A percentile compares a stretch with the other conserved stretches of the same genome.
phyloP scores from a whole-genome alignment of 2,888 invertebrate genomes.

The Ichneumoninae sp. region DNA sequence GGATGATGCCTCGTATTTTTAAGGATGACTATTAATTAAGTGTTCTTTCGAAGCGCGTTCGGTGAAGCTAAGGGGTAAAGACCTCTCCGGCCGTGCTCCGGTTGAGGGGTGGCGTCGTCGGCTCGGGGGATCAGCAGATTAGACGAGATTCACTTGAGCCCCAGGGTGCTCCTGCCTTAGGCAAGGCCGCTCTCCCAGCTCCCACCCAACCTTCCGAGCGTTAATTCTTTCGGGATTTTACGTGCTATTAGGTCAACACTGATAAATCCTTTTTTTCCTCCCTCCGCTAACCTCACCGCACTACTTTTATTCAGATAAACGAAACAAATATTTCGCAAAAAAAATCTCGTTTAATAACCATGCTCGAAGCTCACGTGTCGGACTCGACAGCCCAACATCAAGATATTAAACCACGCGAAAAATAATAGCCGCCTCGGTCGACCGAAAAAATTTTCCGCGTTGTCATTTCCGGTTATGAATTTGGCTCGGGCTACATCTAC shows the following conservation, averaged over 20 bases:
- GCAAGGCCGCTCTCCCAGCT: slow-evolving; percentile 21
- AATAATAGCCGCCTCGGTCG: not conserved
- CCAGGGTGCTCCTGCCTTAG: slow-evolving; percentile 46
- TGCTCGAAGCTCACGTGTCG: not conserved
- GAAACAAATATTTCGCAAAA: slow-evolving; percentile 5
- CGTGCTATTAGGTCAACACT: slow-evolving; percentile 54
- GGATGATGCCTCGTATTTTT: slow-evolving; percentile 76
- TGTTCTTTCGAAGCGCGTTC: slow-evolving; percentile 64
- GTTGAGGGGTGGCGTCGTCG: not conserved
- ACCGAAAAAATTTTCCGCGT: not conserved
- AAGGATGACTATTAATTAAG: slow-evolving; percentile 76
- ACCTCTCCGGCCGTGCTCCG: not conserved
- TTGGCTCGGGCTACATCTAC: slow-evolving; percentile 2
- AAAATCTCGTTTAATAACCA: not conserved
- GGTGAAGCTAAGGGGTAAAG: slow-evolving; percentile 20
- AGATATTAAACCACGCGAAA: not conserved
- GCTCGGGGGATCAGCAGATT: slow-evolving; percentile 65
- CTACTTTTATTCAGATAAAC: not conserved
- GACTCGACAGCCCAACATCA: too few relatives aligned
- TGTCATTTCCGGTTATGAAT: slow-evolving; percentile 5
- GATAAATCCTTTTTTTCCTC: slow-evolving; percentile 47
- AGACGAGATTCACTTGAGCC: slow-evolving; percentile 66
- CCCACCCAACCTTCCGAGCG: slow-evolving; percentile 33
- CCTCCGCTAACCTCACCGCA: slow-evolving; percentile 28
- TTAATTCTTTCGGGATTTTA: slow-evolving; percentile 61